Base-by-base conservation (phyloP, 2,888 invertebrate genomes). In the Chalcosyrphus nemorum region DNA sequence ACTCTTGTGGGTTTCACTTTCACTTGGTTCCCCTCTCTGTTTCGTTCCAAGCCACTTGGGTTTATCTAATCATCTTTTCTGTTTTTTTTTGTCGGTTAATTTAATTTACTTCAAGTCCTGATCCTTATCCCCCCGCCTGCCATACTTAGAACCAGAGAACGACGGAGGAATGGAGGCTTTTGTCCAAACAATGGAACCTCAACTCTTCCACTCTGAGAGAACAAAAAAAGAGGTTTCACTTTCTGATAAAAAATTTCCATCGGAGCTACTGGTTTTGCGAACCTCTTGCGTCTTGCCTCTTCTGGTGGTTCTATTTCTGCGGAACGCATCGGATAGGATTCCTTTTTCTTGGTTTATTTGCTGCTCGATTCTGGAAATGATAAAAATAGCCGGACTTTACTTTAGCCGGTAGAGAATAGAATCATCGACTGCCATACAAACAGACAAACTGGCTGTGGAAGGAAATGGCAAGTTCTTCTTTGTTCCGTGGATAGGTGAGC, bases 1-100 rank as follows among this genome's bases (percentile, higher is more conserved):
- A 63, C 63, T 71, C 63, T 71, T 71, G 63, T 63, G 56, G 41
- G 32, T 78, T 68, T 65, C 71, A 65, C 78, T 71, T 78, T 78
- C 59, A 59, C 65, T 66, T 7, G 29, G 3, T 13, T 24, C 19
- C 63, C 45, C 35, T 4, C 2, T 7, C 15, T 2, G 4, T 29
- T 21, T 27, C 38, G 29, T 24, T 9, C 32, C 43, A 38, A 52
- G 54, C 71, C 71, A 68, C 72, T 82, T 74, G 61, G 4, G 47
- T 38, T 68, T 77, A 76, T 82, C 77, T 82, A 72, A 82, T 82
- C 66, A 66, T 38, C 78, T 77, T 77, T 50, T n/a, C n/a, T n/a
- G n/a, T n/a, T n/a, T n/a, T n/a, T n/a, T n/a, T n/a, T n/a, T n/a
- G n/a, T 29, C 29, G 41, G 54, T 82, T 82, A 82, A 82, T 82